Conservation (phyloP, 1,140 invertebrate species). For the Rhopalosiphum maidis region DNA sequence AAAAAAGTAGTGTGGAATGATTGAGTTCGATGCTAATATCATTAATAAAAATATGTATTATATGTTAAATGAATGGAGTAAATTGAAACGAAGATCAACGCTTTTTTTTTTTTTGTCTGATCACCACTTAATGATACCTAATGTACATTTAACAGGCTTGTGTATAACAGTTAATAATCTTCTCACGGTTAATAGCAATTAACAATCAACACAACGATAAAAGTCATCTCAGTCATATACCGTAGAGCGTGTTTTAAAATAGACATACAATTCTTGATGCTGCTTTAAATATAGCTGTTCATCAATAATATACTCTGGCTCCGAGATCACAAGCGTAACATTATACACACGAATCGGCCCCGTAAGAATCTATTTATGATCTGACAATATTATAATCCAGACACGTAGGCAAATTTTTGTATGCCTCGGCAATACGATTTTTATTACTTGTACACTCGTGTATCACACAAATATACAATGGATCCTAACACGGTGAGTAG, state of each 20-base stretch:
- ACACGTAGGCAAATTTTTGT: not conserved
- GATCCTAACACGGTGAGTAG: not conserved
- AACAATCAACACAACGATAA: not conserved
- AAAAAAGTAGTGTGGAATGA: not conserved
- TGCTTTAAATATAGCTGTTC: not conserved
- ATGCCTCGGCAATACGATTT: not conserved
- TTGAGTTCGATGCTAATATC: not conserved
- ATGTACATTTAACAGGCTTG: not conserved
- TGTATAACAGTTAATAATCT: not conserved
- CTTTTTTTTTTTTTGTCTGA: not conserved
- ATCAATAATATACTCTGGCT: not conserved
- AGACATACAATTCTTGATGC: not conserved
- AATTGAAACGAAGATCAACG: not conserved
- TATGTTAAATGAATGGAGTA: not conserved
- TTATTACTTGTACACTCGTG: not conserved
- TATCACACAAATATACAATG: not conserved
- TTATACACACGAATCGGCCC: not conserved
- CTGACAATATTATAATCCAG: not conserved
- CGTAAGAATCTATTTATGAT: not conserved
- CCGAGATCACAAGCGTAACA: not conserved
- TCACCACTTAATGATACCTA: not conserved
- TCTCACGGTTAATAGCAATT: not conserved
- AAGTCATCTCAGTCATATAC: not conserved
- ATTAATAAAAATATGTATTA: not conserved
- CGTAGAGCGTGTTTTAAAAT: not conserved